Conservation (phyloP, 2,888 invertebrate genomes). For the Orthosia gothica region DNA sequence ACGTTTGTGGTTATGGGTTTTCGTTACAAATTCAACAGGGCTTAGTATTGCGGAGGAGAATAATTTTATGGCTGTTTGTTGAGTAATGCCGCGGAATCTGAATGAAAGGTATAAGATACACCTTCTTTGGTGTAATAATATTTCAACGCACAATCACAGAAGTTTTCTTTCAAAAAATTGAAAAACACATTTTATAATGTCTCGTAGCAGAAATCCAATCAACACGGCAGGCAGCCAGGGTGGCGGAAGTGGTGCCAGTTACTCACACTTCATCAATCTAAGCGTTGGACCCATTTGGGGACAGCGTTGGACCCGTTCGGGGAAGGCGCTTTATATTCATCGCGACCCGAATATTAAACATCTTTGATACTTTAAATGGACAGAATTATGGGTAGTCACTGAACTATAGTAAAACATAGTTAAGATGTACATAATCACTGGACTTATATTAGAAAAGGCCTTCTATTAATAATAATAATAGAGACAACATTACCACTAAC, state of each 20-base stretch:
- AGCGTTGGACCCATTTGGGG: conserved; percentile 18
- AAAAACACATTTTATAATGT: background rate
- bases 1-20: conserved; percentile 61
- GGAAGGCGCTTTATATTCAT: conserved; percentile 27
- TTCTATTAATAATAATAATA: background rate
- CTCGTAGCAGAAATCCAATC: conserved; percentile 11
- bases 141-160: background rate
- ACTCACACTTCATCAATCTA: conserved; percentile 44
- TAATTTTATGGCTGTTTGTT: conserved; percentile 59
- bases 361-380: conserved; percentile 29
- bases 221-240: background rate
- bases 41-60: conserved; percentile 58
- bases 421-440: too few species aligned
- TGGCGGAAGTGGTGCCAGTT: background rate
- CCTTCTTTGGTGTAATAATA: background rate
- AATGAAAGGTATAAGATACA: conserved; percentile 22
- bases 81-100: conserved; percentile 24
- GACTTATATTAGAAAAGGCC: too few species aligned
- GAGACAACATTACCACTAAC: background rate
- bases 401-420: background rate
- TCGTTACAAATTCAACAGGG: conserved; percentile 63
- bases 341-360: conserved; percentile 39
- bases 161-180: background rate
- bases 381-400: conserved; percentile 7
- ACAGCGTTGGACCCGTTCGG: conserved; percentile 7